Conservation (phyloP, 2,797 vertebrate genomes). For the Ptychobarbus kaznakovi region DNA sequence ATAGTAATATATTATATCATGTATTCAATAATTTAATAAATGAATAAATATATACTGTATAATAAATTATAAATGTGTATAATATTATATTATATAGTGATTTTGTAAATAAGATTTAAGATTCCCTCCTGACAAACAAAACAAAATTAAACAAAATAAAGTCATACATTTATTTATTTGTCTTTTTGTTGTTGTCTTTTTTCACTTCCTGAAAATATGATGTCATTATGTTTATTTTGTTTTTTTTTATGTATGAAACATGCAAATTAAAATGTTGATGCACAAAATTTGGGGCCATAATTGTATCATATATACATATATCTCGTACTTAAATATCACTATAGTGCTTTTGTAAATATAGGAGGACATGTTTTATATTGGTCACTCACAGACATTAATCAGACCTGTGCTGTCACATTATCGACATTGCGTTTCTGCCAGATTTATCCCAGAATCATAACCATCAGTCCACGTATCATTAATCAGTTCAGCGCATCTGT, state of each 20-base stretch:
- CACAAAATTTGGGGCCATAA: not conserved
- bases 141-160: not conserved
- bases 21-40: not conserved
- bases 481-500: conserved; percentile 31
- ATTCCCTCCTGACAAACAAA: not conserved
- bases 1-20: not conserved
- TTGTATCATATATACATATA: not conserved
- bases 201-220: not conserved
- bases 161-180: not conserved
- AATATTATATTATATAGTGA: not conserved
- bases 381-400: not conserved
- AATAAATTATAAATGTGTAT: not conserved
- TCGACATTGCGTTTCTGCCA: conserved; percentile 6
- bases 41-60: not conserved
- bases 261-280: not conserved
- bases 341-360: not conserved
- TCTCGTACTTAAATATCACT: not conserved
- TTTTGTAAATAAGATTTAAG: not conserved
- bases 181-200: not conserved
- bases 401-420: not conserved
- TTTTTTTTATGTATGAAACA: not conserved
- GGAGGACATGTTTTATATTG: not conserved
- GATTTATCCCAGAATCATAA: conserved; percentile 27
- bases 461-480: conserved; percentile 8
- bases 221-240: not conserved